phyloP scores from a whole-genome alignment of 2,888 invertebrate species.

The Biston betularia region DNA sequence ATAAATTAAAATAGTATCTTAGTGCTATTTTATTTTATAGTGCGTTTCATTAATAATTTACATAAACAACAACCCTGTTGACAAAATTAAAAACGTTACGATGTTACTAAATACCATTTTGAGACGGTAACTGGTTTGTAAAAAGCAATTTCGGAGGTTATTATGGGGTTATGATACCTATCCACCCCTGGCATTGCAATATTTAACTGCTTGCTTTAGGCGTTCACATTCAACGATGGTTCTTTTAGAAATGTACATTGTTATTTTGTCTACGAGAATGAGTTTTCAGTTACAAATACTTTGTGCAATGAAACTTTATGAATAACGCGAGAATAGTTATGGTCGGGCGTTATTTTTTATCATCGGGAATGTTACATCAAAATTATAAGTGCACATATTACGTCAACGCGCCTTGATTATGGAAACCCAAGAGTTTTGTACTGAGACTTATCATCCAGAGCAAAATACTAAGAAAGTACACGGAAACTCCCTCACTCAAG shows the following conservation, averaged over 20 bases:
- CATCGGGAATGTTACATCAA: too few relatives aligned
- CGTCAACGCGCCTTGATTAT: too few relatives aligned
- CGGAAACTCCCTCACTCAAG: too few relatives aligned
- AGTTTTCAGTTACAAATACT: too few relatives aligned
- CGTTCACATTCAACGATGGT: neutral
- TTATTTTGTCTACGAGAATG: too few relatives aligned
- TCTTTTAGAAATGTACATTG: neutral
- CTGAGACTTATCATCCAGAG: too few relatives aligned
- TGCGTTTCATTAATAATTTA: slow-evolving; percentile 17
- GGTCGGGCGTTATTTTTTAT: too few relatives aligned
- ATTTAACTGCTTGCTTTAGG: slow-evolving; percentile 3
- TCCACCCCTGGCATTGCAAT: slow-evolving; percentile 14
- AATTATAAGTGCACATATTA: too few relatives aligned
- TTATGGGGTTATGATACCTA: slow-evolving; percentile 16
- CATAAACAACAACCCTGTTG: slow-evolving; percentile 16
- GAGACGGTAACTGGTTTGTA: slow-evolving; percentile 21
- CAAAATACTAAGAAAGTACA: too few relatives aligned
- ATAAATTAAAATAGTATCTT: neutral
- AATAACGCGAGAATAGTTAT: too few relatives aligned
- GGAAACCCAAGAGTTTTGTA: too few relatives aligned
- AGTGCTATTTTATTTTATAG: slow-evolving; percentile 1
- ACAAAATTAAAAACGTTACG: slow-evolving; percentile 24
- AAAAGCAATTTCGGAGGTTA: slow-evolving; percentile 27
- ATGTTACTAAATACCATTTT: slow-evolving; percentile 26
- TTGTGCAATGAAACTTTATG: too few relatives aligned